These are phyloP conservation scores for Scytalopus superciliaris DNA, from an alignment of 2,113 vertebrate genomes.

Conservation along the genomic window DNA sequence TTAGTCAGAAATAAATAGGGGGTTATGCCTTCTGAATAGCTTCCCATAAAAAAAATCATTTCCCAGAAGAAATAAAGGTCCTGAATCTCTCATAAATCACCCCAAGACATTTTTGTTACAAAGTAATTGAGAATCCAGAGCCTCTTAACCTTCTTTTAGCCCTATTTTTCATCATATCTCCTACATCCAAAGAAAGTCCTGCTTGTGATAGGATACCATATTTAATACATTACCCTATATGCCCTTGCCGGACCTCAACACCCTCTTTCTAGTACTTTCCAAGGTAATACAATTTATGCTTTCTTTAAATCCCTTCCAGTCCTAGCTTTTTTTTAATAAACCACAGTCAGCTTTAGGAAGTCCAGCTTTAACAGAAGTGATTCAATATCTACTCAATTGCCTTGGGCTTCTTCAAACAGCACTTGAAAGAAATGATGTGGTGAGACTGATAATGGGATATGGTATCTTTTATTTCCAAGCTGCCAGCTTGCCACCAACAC, in stretches of 20 bases:
- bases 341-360: slow-evolving; percentile 3
- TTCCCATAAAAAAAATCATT: slow-evolving; percentile 9
- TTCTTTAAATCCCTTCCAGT: slow-evolving; percentile 22
- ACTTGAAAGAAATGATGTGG: slow-evolving; percentile 16
- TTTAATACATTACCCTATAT: slow-evolving; percentile 17
- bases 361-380: neutral
- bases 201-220: neutral
- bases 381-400: slow-evolving; percentile 3
- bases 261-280: neutral
- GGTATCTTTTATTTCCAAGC: neutral
- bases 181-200: neutral
- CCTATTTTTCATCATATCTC: slow-evolving; percentile 36
- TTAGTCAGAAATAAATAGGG: neutral
- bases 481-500: neutral
- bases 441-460: neutral
- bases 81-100: slow-evolving; percentile 43
- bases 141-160: slow-evolving; percentile 55
- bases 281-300: slow-evolving; percentile 14
- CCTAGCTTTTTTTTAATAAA: slow-evolving; percentile 2
- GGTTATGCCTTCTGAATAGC: neutral
- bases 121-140: slow-evolving; percentile 45
- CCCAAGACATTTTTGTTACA: slow-evolving; percentile 36
- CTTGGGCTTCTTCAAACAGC: neutral
- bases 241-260: neutral
- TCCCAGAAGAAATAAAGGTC: slow-evolving; percentile 29